Conservation (phyloP, 2,888 invertebrate genomes). For the Hermodice carunculata region DNA sequence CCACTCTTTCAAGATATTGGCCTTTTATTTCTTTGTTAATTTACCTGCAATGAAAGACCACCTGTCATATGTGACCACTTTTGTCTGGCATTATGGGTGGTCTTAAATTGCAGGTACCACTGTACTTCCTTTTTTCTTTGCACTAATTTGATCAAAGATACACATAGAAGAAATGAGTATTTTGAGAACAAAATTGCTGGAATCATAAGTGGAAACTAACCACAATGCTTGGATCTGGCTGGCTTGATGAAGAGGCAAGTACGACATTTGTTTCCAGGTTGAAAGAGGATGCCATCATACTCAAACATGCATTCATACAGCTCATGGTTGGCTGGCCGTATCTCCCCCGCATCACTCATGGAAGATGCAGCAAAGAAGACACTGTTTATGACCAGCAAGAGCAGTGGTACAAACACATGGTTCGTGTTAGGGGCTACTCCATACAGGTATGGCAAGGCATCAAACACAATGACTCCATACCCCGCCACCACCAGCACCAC, state of each 20-base stretch:
- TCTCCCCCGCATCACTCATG: constrained; percentile 58
- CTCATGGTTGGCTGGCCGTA: constrained; percentile 47
- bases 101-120: too few species aligned
- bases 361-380: constrained; percentile 56
- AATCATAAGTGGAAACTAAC: constrained; percentile 62
- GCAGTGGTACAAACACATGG: constrained; percentile 54
- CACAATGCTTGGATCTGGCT: constrained; percentile 66
- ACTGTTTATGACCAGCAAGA: constrained; percentile 50
- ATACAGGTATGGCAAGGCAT: constrained; percentile 57
- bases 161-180: too few species aligned
- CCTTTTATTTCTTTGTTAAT: too few species aligned
- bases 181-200: too few species aligned
- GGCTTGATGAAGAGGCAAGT: constrained; percentile 61
- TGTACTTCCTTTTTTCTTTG: too few species aligned
- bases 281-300: constrained; percentile 54
- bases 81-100: too few species aligned
- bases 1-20: too few species aligned
- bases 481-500: constrained; percentile 49
- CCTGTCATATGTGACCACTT: too few species aligned
- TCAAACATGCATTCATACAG: constrained; percentile 46
- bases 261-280: constrained; percentile 44
- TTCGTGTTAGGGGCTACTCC: constrained; percentile 51
- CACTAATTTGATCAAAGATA: too few species aligned
- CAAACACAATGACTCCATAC: constrained; percentile 54
- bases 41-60: too few species aligned